Conservation (phyloP, 1,140 invertebrate genomes). For the Lerema accius region DNA sequence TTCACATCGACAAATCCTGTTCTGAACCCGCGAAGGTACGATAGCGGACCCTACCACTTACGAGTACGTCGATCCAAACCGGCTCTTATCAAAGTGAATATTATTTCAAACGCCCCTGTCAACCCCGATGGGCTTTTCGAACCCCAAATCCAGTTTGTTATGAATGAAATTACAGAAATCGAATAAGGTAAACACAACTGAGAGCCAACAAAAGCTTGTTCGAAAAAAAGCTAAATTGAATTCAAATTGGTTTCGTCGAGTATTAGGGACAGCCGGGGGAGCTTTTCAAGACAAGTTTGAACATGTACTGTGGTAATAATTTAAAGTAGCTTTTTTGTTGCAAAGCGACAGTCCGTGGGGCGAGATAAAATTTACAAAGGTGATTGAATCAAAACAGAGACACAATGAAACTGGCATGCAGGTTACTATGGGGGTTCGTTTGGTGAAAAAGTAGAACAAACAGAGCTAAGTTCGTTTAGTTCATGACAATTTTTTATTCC, state of each 20-base stretch:
- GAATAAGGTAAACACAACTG: constrained; percentile 82
- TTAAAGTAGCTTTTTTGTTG: constrained; percentile 72
- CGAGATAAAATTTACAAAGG: constrained; percentile 55
- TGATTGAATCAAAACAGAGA: constrained; percentile 63
- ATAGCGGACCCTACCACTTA: constrained; percentile 71
- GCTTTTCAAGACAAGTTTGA: constrained; percentile 63
- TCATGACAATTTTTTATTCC: not conserved
- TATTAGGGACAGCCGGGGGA: constrained; percentile 79
- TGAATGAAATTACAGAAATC: constrained; percentile 83
- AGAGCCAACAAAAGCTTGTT: constrained; percentile 80
- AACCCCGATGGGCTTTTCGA: constrained; percentile 75
- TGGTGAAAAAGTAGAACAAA: constrained; percentile 17
- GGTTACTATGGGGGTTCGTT: constrained; percentile 18
- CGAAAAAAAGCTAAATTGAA: constrained; percentile 82
- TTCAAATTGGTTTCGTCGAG: constrained; percentile 81
- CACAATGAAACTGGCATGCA: constrained; percentile 24
- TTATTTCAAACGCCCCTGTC: constrained; percentile 82
- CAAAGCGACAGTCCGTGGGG: constrained; percentile 55
- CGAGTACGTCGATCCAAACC: constrained; percentile 62
- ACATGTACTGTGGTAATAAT: constrained; percentile 67
- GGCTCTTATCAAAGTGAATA: constrained; percentile 81
- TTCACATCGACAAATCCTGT: constrained; percentile 78
- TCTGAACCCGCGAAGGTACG: constrained; percentile 50
- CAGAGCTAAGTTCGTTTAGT: constrained; percentile 5
- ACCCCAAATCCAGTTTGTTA: constrained; percentile 82